phyloP scores from a whole-genome alignment of 2,888 invertebrate species.

The Bombylius major region DNA sequence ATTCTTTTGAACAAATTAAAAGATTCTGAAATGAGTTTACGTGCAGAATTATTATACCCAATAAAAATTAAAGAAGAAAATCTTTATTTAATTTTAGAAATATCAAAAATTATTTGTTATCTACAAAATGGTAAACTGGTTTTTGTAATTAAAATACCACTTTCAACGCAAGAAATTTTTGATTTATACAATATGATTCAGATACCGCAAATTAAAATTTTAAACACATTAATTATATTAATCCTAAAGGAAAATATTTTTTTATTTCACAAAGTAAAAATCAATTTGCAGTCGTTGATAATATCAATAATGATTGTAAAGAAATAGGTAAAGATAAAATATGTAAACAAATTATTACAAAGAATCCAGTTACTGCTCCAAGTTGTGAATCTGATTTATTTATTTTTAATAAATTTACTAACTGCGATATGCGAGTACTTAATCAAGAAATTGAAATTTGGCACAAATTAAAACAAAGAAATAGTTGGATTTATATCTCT shows the following conservation, averaged over 20 bases:
- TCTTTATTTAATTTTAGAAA: background rate
- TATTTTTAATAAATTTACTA: too few species aligned
- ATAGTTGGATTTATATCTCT: background rate
- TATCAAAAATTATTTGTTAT: background rate
- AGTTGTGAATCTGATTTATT: too few species aligned
- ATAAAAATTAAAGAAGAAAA: background rate
- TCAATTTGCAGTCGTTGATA: background rate
- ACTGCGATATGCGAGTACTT: too few species aligned
- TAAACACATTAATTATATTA: background rate
- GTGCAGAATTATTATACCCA: background rate
- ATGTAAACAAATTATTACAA: background rate
- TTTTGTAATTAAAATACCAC: background rate
- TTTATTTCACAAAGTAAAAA: background rate
- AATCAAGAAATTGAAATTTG: background rate
- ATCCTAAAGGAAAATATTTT: background rate
- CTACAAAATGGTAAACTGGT: background rate
- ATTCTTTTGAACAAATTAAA: too few species aligned
- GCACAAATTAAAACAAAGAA: conserved; percentile 1
- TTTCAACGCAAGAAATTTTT: background rate
- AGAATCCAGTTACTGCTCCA: background rate
- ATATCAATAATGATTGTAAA: background rate
- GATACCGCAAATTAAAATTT: background rate
- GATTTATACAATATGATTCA: background rate
- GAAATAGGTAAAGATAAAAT: background rate
- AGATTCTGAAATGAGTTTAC: too few species aligned